These are phyloP conservation scores for Cancer borealis DNA, from an alignment of 2,888 invertebrate genomes.

Conservation along the genomic window DNA sequence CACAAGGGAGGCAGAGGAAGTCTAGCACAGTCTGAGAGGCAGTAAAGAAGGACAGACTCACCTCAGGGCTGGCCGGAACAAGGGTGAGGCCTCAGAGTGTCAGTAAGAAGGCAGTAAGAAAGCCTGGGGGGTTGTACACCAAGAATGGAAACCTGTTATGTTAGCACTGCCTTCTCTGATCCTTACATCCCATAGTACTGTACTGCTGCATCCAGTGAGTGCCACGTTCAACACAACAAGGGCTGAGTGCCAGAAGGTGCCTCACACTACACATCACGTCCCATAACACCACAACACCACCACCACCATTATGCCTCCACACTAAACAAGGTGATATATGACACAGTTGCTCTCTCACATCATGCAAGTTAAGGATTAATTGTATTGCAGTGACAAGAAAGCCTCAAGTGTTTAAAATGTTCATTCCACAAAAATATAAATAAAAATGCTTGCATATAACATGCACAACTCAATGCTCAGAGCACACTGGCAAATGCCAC, in stretches of 20 bases:
- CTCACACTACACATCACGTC: neutral
- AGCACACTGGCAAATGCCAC: neutral
- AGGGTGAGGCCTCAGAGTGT: conserved; percentile 37
- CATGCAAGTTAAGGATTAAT: neutral
- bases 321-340: neutral
- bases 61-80: conserved; percentile 11
- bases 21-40: conserved; percentile 38
- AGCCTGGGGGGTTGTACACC: conserved; percentile 30
- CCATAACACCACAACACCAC: neutral
- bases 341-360: neutral
- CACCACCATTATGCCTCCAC: neutral
- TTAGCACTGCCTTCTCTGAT: neutral
- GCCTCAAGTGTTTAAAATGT: neutral
- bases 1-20: conserved; percentile 34
- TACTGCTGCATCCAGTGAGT: neutral
- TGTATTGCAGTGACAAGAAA: neutral
- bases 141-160: conserved; percentile 38
- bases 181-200: neutral
- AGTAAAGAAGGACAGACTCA: conserved; percentile 34
- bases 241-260: neutral
- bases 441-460: neutral
- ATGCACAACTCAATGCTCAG: neutral
- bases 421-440: neutral
- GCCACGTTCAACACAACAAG: neutral
- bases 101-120: conserved; percentile 28